Evolutionary conservation across 2,113 vertebrate species (phyloP), one percentile per base, ranked within the genome.

Genomic region (cat (Felis catus)): DNA sequence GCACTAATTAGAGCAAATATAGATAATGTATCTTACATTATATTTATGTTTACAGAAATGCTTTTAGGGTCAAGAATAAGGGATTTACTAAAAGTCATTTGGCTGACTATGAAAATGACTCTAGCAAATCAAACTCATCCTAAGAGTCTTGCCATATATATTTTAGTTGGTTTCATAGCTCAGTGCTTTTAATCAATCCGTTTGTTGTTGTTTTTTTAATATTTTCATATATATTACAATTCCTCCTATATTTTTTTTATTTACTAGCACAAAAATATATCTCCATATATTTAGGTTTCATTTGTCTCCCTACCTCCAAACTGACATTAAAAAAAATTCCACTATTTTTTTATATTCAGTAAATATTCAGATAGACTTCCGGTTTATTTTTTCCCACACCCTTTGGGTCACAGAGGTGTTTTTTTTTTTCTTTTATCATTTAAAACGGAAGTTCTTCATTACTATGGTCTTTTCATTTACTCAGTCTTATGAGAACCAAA

Each of bases 1-100:
- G 9, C 4, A 7, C 13, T 11, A 61, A 61, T 61, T 23, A 53
- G 0, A 23, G 21, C 4, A 83, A 4, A 90, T 18, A 76, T 0
- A 55, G n/a, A 41, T 29, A 33, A 65, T 79, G 7, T n/a, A 13
- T 23, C 31, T 86, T 74, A 78, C 15, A n/a, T 55, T 48, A 36
- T 27, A 81, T 81, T 89, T 89, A 63, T 63, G 63, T 86, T 53
- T 73, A 65, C 15, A 65, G 53, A 86, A 97, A 86, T 91, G 27
- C 4, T 93, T 58, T 66, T 74, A 90, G 5, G 4, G 2, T 55
- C 4, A 81, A 95, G 41, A 84, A 36, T 65, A 76, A 93, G 12
- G 63, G 14, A 31, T 85, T 97, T 81, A 91, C 63, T 91, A 71
- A 94, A 51, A 96, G 51, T 79, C 31, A 61, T 82, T 91, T 96